Conservation (phyloP, 1,140 invertebrate genomes). For the Phenacoccus solenopsis region DNA sequence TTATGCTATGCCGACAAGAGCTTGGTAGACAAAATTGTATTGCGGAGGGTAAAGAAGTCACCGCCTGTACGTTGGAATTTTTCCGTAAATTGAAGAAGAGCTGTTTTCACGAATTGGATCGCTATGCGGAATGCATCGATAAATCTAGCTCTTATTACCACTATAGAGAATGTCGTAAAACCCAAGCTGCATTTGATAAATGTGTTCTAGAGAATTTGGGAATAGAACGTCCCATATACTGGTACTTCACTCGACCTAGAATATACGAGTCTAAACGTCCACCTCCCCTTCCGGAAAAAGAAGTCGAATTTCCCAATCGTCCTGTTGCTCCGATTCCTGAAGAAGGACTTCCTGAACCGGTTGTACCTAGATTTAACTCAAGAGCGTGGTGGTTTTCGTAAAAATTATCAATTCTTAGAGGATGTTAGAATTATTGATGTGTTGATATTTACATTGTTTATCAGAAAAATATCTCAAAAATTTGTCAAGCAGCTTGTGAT, state of each 20-base stretch:
- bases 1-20: conserved; percentile 79
- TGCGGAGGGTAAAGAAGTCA: conserved; percentile 81
- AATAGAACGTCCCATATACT: conserved; percentile 65
- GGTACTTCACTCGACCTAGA: conserved; percentile 71
- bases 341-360: background rate
- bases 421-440: too few species aligned
- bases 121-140: conserved; percentile 78
- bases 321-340: background rate
- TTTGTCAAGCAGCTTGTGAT: too few species aligned
- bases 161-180: conserved; percentile 59
- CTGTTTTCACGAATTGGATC: conserved; percentile 70
- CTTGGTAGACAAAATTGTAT: conserved; percentile 78
- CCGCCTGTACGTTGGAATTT: conserved; percentile 79
- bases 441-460: too few species aligned
- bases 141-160: conserved; percentile 53
- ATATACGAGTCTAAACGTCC: conserved; percentile 49
- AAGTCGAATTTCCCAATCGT: background rate
- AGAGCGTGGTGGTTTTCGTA: background rate
- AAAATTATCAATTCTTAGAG: too few species aligned
- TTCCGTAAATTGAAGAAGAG: conserved; percentile 74
- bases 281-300: too few species aligned
- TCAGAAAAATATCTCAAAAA: too few species aligned
- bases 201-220: conserved; percentile 76
- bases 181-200: conserved; percentile 70
- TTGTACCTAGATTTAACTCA: background rate